Base-by-base conservation (phyloP, 2,888 invertebrate genomes). In the Listrodromus nycthemerus region DNA sequence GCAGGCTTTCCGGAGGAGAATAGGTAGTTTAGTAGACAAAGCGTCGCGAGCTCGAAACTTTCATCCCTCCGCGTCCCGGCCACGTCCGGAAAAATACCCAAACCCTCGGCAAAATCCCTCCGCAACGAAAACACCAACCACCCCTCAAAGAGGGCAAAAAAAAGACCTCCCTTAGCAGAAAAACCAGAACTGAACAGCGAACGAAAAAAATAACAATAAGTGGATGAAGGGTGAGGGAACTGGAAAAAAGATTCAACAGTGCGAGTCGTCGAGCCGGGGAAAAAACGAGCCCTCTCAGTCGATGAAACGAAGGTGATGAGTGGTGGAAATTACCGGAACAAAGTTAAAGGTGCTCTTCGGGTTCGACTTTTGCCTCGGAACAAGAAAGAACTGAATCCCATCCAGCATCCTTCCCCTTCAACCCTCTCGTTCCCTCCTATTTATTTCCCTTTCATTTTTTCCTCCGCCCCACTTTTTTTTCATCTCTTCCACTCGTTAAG, bases 241-340 rank as follows among this genome's bases (percentile, higher is more conserved):
- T 30, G 55, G 10, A 77, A 52, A 71, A 81, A n/a, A 37, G 74
- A 66, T 74, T n/a, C 8, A 8, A 50, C 24, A 16, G 61, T 24
- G 21, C 37, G 41, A 48, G 66, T 21, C 48, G 27, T 24, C 41
- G 63, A 45, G 66, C 19, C n/a, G 55, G 33, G 21, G 58, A 55
- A 71, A 45, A 61, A 50, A 50, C 50, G 70, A 74, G 67, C 24
- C 8, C 33, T 73, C 37, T 55, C 7, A 69, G 16, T 55, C 33
- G 74, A 75, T 79, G 65, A 69, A 74, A 79, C 45, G 61, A 55
- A 52, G 58, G 48, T 65, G 82, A 83, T 83, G 79, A 83, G 74
- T 55, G 55, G 45, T 79, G n/a, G 52, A 70, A 82, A 79, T 79
- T 78, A 70, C 48, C 45, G 27, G 21, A 19, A 45, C 45, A 21